These are phyloP conservation scores for Steinernema scapterisci DNA, from an alignment of 2,888 invertebrate species.

Conservation along the genomic window DNA sequence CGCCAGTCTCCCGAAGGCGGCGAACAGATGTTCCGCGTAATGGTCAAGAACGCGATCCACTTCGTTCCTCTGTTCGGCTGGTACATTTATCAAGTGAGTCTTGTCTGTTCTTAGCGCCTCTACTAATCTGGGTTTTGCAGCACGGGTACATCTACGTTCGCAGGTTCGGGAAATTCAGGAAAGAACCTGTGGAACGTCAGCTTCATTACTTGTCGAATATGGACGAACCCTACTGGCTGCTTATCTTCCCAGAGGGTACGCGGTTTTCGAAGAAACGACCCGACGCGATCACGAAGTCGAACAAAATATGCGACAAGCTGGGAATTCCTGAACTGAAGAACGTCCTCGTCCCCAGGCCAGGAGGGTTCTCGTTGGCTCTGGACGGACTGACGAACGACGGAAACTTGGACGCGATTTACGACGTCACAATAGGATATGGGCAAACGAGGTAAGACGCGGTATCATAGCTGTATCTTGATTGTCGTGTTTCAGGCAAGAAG, in stretches of 20 bases:
- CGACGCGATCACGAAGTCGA: conserved; percentile 46
- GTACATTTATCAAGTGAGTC: conserved; percentile 61
- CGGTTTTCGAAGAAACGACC: conserved; percentile 43
- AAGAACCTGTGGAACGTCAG: conserved; percentile 54
- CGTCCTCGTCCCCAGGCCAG: conserved; percentile 56
- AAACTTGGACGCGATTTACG: conserved; percentile 59
- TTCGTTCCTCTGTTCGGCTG: conserved; percentile 64
- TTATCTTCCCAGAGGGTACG: conserved; percentile 62
- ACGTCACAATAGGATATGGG: conserved; percentile 62
- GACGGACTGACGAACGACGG: conserved; percentile 47
- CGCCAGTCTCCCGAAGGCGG: conserved; percentile 51
- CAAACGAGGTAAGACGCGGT: conserved; percentile 49
- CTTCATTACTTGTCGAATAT: conserved; percentile 52
- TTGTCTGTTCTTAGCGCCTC: background rate
- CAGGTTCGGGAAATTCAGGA: conserved; percentile 56
- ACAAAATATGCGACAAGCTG: conserved; percentile 41
- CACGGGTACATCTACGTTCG: conserved; percentile 65
- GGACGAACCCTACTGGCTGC: conserved; percentile 55
- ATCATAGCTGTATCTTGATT: background rate
- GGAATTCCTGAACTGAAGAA: conserved; percentile 45
- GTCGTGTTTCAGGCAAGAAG: conserved; percentile 35
- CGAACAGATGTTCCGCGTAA: conserved; percentile 55
- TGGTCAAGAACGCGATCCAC: conserved; percentile 62
- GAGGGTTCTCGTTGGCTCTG: conserved; percentile 52
- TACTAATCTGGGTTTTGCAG: conserved; percentile 37